These are phyloP conservation scores for Nothocercus nigrocapillus DNA, from an alignment of 2,113 vertebrate genomes.

Conservation along the genomic window DNA sequence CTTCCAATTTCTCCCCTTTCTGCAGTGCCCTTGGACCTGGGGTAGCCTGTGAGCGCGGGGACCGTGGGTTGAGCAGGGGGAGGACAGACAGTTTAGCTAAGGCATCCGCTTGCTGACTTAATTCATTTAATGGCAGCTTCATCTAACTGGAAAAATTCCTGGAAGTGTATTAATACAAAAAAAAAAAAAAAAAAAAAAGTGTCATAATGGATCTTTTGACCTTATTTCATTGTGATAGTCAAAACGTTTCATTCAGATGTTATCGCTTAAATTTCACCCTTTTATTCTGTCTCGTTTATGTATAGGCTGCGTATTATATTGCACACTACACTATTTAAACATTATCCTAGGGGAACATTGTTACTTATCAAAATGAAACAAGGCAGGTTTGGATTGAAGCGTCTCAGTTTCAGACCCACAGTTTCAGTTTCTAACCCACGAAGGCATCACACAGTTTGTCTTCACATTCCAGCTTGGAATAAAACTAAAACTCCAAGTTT, in stretches of 20 bases:
- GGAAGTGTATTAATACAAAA: background rate
- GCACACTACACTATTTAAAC: rapidly evolving
- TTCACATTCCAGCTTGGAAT: background rate
- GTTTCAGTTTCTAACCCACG: background rate
- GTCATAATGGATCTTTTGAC: background rate
- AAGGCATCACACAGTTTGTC: background rate
- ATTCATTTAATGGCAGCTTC: background rate
- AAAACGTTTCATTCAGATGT: background rate
- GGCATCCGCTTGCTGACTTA: background rate
- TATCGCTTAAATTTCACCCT: background rate
- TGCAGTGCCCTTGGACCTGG: background rate
- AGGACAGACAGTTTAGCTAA: background rate
- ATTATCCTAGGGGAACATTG: background rate
- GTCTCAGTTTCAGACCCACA: background rate
- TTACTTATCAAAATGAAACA: background rate
- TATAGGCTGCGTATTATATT: background rate
- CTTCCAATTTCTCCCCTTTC: background rate
- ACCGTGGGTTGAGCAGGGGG: background rate
- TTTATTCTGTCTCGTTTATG: background rate
- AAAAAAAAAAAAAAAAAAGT: background rate
- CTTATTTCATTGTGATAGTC: background rate
- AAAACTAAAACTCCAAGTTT: no score
- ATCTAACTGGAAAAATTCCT: background rate
- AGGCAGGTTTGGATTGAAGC: background rate
- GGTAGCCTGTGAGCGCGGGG: background rate